Percentiles rank a stretch among this genome's conserved stretches.
Evolutionary conservation across 2,113 vertebrate genomes (phyloP).

Genomic region (Nicator chloris): DNA sequence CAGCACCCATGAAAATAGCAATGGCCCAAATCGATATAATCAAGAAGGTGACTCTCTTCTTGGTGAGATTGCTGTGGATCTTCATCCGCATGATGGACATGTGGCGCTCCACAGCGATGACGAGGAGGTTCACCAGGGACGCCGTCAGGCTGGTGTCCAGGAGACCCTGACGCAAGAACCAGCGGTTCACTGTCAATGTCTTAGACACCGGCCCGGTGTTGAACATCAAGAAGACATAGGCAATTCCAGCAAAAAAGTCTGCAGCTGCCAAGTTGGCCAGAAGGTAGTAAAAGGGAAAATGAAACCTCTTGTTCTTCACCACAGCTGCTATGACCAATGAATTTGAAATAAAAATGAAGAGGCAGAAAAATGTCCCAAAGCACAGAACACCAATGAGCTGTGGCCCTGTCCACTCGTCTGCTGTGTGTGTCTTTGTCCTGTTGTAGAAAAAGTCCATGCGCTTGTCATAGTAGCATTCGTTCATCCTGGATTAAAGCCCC

Average conservation of each 20-base stretch:
- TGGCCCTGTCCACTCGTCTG: slow-evolving; percentile 76
- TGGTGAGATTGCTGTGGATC: slow-evolving; percentile 92
- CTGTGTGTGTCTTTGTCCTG: slow-evolving; percentile 71
- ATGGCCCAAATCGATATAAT: slow-evolving; percentile 89
- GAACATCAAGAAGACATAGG: slow-evolving; percentile 96
- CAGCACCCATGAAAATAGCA: slow-evolving; percentile 91
- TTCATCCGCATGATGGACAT: slow-evolving; percentile 92
- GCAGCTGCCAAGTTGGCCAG: slow-evolving; percentile 92
- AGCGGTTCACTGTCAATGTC: slow-evolving; percentile 82
- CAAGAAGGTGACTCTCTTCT: slow-evolving; percentile 90
- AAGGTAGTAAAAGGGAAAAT: slow-evolving; percentile 96
- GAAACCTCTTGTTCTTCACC: slow-evolving; percentile 91
- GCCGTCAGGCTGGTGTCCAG: slow-evolving; percentile 92
- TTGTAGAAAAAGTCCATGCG: slow-evolving; percentile 94
- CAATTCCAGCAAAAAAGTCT: slow-evolving; percentile 94
- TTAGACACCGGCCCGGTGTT: slow-evolving; percentile 86
- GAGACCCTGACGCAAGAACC: slow-evolving; percentile 93
- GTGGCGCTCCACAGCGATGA: slow-evolving; percentile 94
- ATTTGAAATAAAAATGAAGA: slow-evolving; percentile 95
- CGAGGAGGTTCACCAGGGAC: slow-evolving; percentile 89
- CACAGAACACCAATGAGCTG: slow-evolving; percentile 83
- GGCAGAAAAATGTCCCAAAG: slow-evolving; percentile 88
- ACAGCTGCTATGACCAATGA: slow-evolving; percentile 91
- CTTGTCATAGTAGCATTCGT: slow-evolving; percentile 84
- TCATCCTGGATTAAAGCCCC: slow-evolving; percentile 78